Evolutionary conservation across 2,888 invertebrate genomes (phyloP), one percentile per base, ranked within the genome.

Genomic region (Scaptomyza caliginosa): DNA sequence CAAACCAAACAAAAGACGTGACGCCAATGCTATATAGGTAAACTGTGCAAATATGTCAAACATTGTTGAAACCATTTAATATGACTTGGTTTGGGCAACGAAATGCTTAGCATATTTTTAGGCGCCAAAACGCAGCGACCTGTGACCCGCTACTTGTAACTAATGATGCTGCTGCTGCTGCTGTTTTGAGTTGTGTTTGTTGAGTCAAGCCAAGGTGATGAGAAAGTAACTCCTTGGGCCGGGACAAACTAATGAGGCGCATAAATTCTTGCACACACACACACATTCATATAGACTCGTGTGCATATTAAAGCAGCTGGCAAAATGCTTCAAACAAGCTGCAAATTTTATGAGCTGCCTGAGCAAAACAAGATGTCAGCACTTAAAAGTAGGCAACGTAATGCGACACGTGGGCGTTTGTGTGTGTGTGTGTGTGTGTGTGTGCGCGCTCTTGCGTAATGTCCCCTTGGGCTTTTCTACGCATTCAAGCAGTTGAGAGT

Each of bases 231-330:
- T 55, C 48, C 65, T 16, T 48, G 43, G 42, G 56, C 57, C 65
- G 59, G 69, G 67, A 77, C 78, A 83, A 84, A 88, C 83, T 88
- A 88, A 88, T 88, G 87, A 88, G 87, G 89, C 85, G 86, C 86
- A 87, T 87, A 88, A 88, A 88, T 88, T 87, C 74, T 69, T 57
- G 34, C 59, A 57, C 34, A 63, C 32, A 45, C 43, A 36, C 43
- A 51, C 62, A 43, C 55, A 58, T 24, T 54, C 36, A 39, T 43
- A 43, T 42, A 30, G 10, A 11, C 16, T 11, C 42, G 39, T 50
- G 52, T 59, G 74, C 62, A 75, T 76, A 66, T 64, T 74, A 56
- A 76, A 71, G 76, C 71, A 76, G 67, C 43, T 65, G 74, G 55
- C 46, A 74, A 67, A 68, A 62, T 69, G 57, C 63, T 74, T 74